Base-by-base conservation (phyloP, 2,888 invertebrate species). In the Chironomus tentans region DNA sequence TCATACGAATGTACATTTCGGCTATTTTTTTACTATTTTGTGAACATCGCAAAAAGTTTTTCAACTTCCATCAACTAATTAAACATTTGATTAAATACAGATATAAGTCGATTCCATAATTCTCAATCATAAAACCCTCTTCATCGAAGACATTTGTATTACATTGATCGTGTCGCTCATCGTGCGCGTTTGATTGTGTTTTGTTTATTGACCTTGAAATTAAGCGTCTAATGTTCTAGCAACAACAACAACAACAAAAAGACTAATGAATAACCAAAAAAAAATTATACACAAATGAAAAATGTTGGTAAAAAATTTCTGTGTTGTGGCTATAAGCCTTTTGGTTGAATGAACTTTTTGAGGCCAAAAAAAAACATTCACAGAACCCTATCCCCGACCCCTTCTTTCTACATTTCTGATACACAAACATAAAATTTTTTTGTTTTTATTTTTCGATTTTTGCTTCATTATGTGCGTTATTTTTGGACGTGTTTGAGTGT, bases 171-270 rank as follows among this genome's bases (percentile, higher is more conserved):
- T 50, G n/a, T 50, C 2, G n/a, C 15, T 56, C 15, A 18, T 56
- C 56, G 56, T 56, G 56, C 6, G 56, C 56, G 56, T 38, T 38
- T 38, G 38, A 38, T 38, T 38, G 38, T 47, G 18, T 47, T 69
- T 70, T 70, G 70, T 70, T 70, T 70, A 70, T 70, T 70, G 47
- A 70, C 70, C 70, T 70, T 70, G 70, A 70, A 70, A n/a, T n/a
- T 48, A 10, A 68, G 28, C 28, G 38, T 68, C 68, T 68, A 68
- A 68, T 38, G n/a, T 68, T 68, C 68, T 68, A 68, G 46, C 65
- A 24, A 24, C 21, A 65, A 21, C 10, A 56, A 65, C 24, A 21
- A 10, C 62, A 24, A 62, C 0, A 50, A 62, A 62, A 62, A 62
- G 65, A 21, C 21, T 18, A 65, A 65, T 65, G 65, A 65, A 24